phyloP scores from a whole-genome alignment of 2,888 invertebrate species.

The Pristionchus mayeri region DNA sequence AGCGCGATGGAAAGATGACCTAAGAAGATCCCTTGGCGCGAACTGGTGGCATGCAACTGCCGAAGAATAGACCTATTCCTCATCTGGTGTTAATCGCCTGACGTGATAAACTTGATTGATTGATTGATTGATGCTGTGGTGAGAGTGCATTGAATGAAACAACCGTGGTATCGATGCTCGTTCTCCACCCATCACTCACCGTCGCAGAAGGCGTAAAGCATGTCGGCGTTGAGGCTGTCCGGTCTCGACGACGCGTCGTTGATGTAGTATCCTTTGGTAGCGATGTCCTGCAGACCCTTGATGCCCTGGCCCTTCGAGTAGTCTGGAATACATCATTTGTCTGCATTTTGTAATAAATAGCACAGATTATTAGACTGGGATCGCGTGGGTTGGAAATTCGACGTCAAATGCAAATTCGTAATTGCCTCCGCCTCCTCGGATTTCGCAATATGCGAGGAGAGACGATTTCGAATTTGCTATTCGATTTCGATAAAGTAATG shows the following conservation, averaged over 20 bases:
- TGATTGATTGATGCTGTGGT: not conserved
- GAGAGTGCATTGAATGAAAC: not conserved
- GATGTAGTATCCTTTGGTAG: not conserved
- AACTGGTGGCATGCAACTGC: no score
- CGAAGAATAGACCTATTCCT: no score
- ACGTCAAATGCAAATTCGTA: no score
- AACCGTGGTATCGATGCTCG: not conserved
- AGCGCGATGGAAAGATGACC: no score
- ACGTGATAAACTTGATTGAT: no score
- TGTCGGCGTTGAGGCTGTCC: not conserved
- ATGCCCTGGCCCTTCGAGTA: conserved; percentile 4
- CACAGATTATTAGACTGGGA: no score
- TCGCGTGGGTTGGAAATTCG: no score
- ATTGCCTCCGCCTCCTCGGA: no score
- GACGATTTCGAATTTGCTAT: not conserved
- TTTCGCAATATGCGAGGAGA: no score
- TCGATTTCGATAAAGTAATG: not conserved
- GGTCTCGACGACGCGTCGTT: not conserved
- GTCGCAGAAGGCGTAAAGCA: conserved; percentile 26
- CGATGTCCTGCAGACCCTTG: conserved; percentile 5
- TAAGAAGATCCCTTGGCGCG: no score
- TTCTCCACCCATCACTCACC: not conserved
- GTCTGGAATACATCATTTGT: not conserved
- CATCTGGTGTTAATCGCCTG: no score
- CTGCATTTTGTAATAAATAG: not conserved